Percentiles rank a stretch among this genome's conserved stretches.
These are phyloP conservation scores for Calcarius lapponicus DNA, from an alignment of 2,797 vertebrate genomes.

Conservation along the genomic window DNA sequence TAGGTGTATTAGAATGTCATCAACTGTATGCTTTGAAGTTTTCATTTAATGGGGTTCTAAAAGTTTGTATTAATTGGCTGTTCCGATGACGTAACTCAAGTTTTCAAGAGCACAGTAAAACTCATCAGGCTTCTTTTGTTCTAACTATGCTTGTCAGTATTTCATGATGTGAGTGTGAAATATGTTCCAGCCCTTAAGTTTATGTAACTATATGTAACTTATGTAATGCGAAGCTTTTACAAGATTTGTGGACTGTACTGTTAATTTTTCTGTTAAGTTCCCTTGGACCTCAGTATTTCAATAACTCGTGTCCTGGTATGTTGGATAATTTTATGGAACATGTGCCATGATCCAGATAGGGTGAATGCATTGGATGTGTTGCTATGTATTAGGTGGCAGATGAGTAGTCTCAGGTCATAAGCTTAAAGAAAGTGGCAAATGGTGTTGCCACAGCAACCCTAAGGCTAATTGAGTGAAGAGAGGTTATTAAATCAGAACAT, in stretches of 20 bases:
- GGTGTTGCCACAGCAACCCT: neutral
- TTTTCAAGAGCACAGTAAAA: conserved; percentile 63
- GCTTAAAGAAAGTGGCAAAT: neutral
- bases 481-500: neutral
- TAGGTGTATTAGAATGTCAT: conserved; percentile 63
- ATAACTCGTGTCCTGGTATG: neutral
- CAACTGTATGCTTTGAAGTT: conserved; percentile 55
- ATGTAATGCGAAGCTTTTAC: conserved; percentile 43
- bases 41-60: conserved; percentile 62
- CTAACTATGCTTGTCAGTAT: conserved; percentile 64
- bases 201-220: conserved; percentile 62
- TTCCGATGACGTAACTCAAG: conserved; percentile 62
- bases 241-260: conserved; percentile 13
- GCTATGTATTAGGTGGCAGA: neutral
- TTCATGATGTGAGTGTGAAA: conserved; percentile 63
- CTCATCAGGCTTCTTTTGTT: conserved; percentile 64
- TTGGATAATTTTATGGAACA: neutral
- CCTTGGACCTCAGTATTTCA: neutral
- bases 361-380: neutral
- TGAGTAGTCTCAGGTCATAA: neutral
- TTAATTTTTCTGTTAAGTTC: neutral
- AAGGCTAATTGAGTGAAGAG: neutral
- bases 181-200: conserved; percentile 60
- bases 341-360: neutral
- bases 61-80: conserved; percentile 63